These are phyloP conservation scores for Vandiemenella viatica DNA, from an alignment of 2,888 invertebrate genomes.

Conservation along the genomic window DNA sequence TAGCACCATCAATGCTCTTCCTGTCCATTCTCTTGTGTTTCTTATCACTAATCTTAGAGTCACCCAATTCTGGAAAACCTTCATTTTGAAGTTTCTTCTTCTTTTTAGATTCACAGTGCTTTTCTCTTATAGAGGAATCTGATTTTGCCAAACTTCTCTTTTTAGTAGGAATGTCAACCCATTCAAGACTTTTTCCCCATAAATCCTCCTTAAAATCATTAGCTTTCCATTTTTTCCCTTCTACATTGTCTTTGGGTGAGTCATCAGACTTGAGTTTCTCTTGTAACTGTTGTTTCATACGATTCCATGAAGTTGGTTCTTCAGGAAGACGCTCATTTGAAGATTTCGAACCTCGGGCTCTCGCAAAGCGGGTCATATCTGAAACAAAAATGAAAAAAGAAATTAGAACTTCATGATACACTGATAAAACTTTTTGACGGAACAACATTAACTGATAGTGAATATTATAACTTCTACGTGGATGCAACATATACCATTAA, in stretches of 20 bases:
- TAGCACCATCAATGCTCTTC: too few relatives aligned
- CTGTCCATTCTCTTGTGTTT: too few relatives aligned
- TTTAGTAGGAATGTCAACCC: background rate
- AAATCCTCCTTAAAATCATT: background rate
- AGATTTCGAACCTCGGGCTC: conserved; percentile 58
- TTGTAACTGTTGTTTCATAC: conserved; percentile 47
- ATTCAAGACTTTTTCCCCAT: background rate
- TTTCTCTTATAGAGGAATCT: background rate
- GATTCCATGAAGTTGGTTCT: conserved; percentile 56
- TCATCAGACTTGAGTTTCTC: conserved; percentile 16
- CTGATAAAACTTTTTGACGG: too few relatives aligned
- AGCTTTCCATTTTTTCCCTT: background rate
- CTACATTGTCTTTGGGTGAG: background rate
- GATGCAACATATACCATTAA: too few relatives aligned
- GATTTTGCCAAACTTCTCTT: background rate
- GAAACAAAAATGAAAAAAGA: background rate
- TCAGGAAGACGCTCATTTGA: conserved; percentile 53
- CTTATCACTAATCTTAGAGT: too few relatives aligned
- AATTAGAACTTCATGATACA: too few relatives aligned
- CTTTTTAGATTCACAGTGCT: background rate
- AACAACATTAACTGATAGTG: too few relatives aligned
- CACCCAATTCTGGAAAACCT: background rate
- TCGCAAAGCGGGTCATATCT: conserved; percentile 56
- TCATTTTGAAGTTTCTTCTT: background rate
- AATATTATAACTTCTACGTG: too few relatives aligned